These are phyloP conservation scores for Trachelipus rathkii DNA, from an alignment of 1,140 invertebrate species.

Conservation along the genomic window DNA sequence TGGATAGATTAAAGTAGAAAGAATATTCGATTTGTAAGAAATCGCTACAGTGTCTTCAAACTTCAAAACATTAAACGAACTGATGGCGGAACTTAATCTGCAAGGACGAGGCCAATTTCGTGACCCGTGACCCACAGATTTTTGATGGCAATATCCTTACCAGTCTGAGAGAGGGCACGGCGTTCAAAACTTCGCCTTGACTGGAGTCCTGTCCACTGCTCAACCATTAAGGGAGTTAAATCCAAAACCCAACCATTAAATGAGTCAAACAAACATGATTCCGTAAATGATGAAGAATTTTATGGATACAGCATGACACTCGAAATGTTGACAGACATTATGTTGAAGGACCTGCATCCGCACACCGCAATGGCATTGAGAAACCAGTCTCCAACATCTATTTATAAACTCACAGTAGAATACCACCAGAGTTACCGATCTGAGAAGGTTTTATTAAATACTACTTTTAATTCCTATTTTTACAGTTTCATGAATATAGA, in stretches of 20 bases:
- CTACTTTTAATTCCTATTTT: too few species aligned
- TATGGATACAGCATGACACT: slow-evolving; percentile 61
- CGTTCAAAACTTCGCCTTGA: too few species aligned
- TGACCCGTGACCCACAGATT: slow-evolving; percentile 14
- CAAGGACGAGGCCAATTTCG: slow-evolving; percentile 19
- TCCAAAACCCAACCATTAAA: slow-evolving; percentile 69
- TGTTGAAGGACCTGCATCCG: slow-evolving; percentile 62
- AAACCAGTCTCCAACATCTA: slow-evolving; percentile 46
- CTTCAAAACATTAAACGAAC: slow-evolving; percentile 21
- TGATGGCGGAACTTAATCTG: slow-evolving; percentile 29
- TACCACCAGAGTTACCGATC: slow-evolving; percentile 39
- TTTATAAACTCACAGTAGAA: slow-evolving; percentile 38
- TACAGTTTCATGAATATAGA: too few species aligned
- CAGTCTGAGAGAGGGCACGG: too few species aligned
- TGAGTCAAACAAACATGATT: slow-evolving; percentile 76
- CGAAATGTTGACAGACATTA: slow-evolving; percentile 60
- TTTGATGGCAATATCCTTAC: slow-evolving; percentile 27
- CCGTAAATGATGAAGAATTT: slow-evolving; percentile 46
- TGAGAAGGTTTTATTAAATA: slow-evolving; percentile 28
- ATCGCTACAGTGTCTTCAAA: slow-evolving; percentile 4
- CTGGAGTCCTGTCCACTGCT: too few species aligned
- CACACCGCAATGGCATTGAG: slow-evolving; percentile 61
- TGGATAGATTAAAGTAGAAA: slow-evolving; percentile 17
- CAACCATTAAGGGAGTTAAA: slow-evolving; percentile 60
- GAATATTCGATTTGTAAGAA: slow-evolving; percentile 7